Conservation (phyloP, 2,888 invertebrate genomes). For the Drosophila gaucha region DNA sequence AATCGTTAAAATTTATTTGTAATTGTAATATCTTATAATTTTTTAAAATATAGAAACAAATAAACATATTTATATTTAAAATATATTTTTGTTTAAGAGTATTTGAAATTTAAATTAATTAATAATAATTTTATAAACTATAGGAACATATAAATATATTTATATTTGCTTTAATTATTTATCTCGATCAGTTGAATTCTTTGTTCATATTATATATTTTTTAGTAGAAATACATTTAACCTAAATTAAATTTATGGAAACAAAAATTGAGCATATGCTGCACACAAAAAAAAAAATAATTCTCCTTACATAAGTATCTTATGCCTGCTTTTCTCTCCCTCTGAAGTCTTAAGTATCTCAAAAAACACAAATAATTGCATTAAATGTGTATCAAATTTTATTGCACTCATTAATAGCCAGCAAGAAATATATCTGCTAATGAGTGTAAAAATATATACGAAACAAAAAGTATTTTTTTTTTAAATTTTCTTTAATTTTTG, state of each 20-base stretch:
- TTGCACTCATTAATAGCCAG: not conserved
- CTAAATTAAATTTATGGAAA: not conserved
- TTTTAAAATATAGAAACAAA: no score
- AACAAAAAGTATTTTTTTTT: not conserved
- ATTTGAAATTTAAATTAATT: no score
- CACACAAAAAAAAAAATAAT: not conserved
- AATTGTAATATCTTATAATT: no score
- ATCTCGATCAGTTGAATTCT: no score
- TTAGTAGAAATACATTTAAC: no score
- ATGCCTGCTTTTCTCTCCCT: not conserved
- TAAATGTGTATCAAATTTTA: not conserved
- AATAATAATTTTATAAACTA: no score
- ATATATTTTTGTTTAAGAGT: no score
- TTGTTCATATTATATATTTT: no score
- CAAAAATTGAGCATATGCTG: not conserved
- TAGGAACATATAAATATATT: not conserved
- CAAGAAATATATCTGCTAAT: not conserved
- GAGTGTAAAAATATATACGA: not conserved
- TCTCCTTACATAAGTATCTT: not conserved
- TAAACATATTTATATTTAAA: no score
- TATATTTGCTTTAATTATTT: not conserved
- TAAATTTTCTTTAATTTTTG: not conserved
- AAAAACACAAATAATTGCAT: not conserved
- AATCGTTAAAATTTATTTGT: no score
- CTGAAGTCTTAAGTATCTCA: not conserved